A percentile compares a stretch with the other conserved stretches of the same genome.
Evolutionary conservation across 1,140 invertebrate species (phyloP).

Genomic region (Zaprionus nigranus): DNA sequence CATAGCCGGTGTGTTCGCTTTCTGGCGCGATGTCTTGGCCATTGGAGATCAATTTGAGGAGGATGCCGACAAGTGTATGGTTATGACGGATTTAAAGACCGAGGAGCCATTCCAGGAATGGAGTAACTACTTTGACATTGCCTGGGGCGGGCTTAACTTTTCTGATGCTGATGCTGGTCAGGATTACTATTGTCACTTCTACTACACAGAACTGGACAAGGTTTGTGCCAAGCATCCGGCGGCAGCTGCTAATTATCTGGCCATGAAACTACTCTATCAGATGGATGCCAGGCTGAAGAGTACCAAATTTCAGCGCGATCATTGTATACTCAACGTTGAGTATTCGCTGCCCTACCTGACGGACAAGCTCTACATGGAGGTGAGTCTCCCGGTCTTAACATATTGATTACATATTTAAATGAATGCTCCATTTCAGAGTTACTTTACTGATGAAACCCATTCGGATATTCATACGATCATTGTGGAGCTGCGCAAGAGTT

Average conservation of each 20-base stretch:
- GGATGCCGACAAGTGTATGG: slow-evolving; percentile 38
- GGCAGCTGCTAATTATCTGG: slow-evolving; percentile 73
- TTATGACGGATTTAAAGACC: accelerated
- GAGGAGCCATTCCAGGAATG: slow-evolving; percentile 37
- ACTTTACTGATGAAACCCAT: slow-evolving; percentile 56
- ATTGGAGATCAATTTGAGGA: slow-evolving; percentile 58
- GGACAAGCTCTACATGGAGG: slow-evolving; percentile 57
- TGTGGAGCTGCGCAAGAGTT: slow-evolving; percentile 86
- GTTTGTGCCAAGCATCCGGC: slow-evolving; percentile 57
- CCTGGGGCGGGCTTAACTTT: slow-evolving; percentile 57
- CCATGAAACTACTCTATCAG: slow-evolving; percentile 63
- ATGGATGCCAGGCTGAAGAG: slow-evolving; percentile 66
- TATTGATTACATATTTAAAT: not conserved
- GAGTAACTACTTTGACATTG: slow-evolving; percentile 67
- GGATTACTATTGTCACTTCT: slow-evolving; percentile 50
- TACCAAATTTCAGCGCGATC: slow-evolving; percentile 77
- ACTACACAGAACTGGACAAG: slow-evolving; percentile 60
- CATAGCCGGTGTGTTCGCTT: slow-evolving; percentile 63
- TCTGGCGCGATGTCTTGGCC: slow-evolving; percentile 59
- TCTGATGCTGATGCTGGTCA: not conserved
- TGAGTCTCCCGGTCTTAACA: slow-evolving; percentile 87
- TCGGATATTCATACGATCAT: slow-evolving; percentile 57
- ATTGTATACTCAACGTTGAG: slow-evolving; percentile 52
- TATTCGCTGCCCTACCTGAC: slow-evolving; percentile 45
- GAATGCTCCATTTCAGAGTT: slow-evolving; percentile 33